Base-by-base conservation (phyloP, 2,113 vertebrate species). In the Paraplagusia blochii region DNA sequence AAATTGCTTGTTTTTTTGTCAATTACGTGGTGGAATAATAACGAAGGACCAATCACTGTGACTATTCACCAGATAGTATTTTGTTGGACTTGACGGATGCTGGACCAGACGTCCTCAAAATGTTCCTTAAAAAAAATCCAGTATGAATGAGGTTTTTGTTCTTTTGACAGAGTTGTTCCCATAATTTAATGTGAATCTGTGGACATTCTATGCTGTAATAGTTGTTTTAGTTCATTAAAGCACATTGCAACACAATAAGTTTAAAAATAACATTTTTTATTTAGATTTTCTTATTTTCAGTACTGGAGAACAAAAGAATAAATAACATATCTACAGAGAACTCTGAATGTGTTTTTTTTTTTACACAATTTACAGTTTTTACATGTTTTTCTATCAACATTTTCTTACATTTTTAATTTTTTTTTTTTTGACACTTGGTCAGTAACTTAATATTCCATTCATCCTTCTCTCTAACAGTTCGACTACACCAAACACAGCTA, bases 271-370 rank as follows among this genome's bases (percentile, higher is more conserved):
- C 4, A 42, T 75, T 87, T 78, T 53, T 84, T 75, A 84, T 12
- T 73, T 72, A 73, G 58, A 60, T 85, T 81, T 79, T 73, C 58
- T 68, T 68, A 29, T 29, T 75, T 77, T 61, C 44, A 73, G 59
- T 72, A 72, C 77, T 69, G 36, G 67, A 80, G 81, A 85, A 75
- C 87, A 85, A 83, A 72, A 76, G 33, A 87, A 88, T 86, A 88
- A 98, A 97, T 98, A 98, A 96, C 91, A 93, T 95, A 96, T 96
- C 94, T 95, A 98, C 94, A 97, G 90, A 91, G 85, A 90, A 88
- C 87, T 91, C 93, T 94, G 89, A 77, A 93, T 88, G 92, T n/a
- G 22, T 2, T 29, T 66, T 76, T 77, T 82, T 86, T 85, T 90
- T 45, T 88, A 91, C 92, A 90, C 84, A 91, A 90, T 88, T 82